Evolutionary conservation across 2,888 invertebrate species (phyloP).

Genomic region (Drosophila anomalata): DNA sequence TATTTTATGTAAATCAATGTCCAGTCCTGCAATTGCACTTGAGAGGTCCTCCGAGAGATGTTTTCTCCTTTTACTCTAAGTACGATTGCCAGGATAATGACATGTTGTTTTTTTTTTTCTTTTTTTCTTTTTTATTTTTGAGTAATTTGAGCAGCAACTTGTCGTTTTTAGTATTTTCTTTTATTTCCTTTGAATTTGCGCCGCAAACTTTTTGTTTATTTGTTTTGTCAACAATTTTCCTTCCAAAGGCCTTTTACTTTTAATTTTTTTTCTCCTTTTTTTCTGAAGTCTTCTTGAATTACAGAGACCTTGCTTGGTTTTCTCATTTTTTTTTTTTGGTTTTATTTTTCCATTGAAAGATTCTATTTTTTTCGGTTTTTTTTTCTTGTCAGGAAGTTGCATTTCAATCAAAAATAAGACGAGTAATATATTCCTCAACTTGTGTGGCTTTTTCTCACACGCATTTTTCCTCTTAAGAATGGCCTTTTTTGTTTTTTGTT

Average conservation of each 20-base stretch:
- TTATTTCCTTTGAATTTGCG: slow-evolving; percentile 69
- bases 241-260: neutral
- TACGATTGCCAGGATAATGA: slow-evolving; percentile 15
- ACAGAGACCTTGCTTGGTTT: slow-evolving; percentile 26
- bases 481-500: slow-evolving; percentile 13
- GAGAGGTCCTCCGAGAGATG: neutral
- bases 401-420: slow-evolving; percentile 63
- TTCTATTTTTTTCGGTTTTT: slow-evolving; percentile 38
- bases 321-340: neutral
- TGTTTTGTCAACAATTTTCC: slow-evolving; percentile 72
- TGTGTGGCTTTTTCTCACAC: slow-evolving; percentile 76
- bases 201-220: slow-evolving; percentile 66
- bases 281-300: slow-evolving; percentile 66
- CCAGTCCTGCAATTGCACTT: slow-evolving; percentile 29
- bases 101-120: slow-evolving; percentile 40
- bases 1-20: slow-evolving; percentile 68
- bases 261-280: slow-evolving; percentile 2
- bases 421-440: slow-evolving; percentile 43
- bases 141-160: slow-evolving; percentile 67
- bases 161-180: slow-evolving; percentile 38
- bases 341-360: slow-evolving; percentile 67
- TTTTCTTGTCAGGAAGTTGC: slow-evolving; percentile 64
- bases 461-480: slow-evolving; percentile 71
- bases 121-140: neutral
- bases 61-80: neutral